A percentile compares a stretch with the other conserved stretches of the same genome.
Evolutionary conservation across 2,113 vertebrate genomes (phyloP).

Genomic region (Lampris megalopsis): DNA sequence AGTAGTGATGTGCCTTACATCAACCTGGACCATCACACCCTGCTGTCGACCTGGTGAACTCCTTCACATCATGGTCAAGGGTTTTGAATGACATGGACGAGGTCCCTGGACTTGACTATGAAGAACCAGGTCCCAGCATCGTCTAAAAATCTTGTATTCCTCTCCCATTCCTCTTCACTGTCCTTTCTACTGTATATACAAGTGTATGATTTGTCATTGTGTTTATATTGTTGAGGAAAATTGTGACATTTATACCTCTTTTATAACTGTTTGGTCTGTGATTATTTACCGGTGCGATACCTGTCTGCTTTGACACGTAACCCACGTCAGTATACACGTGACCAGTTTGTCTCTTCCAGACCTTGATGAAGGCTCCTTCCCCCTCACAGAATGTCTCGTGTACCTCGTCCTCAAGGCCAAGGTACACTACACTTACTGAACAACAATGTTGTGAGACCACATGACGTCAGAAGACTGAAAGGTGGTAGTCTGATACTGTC

Average conservation of each 20-base stretch:
- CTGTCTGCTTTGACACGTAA: too few species aligned
- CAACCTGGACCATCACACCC: not conserved
- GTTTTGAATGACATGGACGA: not conserved
- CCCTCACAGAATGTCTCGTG: too few species aligned
- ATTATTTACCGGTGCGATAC: too few species aligned
- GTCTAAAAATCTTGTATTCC: constrained; percentile 19
- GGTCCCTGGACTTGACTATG: not conserved
- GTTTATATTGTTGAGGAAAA: not conserved
- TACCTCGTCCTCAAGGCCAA: too few species aligned
- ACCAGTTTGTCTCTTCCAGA: too few species aligned
- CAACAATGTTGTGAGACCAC: too few species aligned
- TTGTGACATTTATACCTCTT: not conserved
- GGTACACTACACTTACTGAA: too few species aligned
- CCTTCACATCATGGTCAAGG: not conserved
- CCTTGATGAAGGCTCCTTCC: too few species aligned
- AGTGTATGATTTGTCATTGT: constrained; percentile 20
- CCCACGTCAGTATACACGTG: too few species aligned
- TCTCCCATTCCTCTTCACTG: not conserved
- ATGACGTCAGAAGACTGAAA: too few species aligned
- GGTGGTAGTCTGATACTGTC: too few species aligned
- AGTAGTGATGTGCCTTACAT: not conserved
- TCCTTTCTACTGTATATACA: constrained; percentile 12
- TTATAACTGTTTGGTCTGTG: too few species aligned
- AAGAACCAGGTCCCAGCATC: not conserved
- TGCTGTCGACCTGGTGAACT: not conserved